These are phyloP conservation scores for Argynnis bischoffii DNA, from an alignment of 2,888 invertebrate genomes.

Conservation along the genomic window DNA sequence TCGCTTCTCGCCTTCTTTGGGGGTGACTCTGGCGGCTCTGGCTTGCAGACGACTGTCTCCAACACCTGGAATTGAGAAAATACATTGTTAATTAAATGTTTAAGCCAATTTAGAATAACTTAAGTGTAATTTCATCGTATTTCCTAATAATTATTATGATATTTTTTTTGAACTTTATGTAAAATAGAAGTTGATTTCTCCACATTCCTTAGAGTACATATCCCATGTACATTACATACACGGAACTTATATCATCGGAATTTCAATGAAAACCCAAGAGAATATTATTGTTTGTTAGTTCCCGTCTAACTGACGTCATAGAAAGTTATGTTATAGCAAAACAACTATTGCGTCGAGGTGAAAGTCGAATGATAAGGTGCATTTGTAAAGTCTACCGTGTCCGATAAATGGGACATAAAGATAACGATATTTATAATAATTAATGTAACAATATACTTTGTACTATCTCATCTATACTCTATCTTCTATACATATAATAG, in stretches of 20 bases:
- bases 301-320: slow-evolving; percentile 15
- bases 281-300: slow-evolving; percentile 10
- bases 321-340: slow-evolving; percentile 10
- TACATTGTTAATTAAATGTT: not conserved
- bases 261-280: slow-evolving; percentile 10
- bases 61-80: slow-evolving; percentile 68
- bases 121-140: not conserved
- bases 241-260: slow-evolving; percentile 2
- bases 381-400: slow-evolving; percentile 18
- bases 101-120: not conserved
- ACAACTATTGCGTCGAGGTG: slow-evolving; percentile 11
- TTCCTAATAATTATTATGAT: not conserved
- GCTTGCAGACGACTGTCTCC: slow-evolving; percentile 78
- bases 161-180: not conserved
- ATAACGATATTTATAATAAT: slow-evolving; percentile 1
- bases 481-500: too few relatives aligned
- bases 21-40: slow-evolving; percentile 84
- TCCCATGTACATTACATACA: slow-evolving; percentile 5
- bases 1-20: slow-evolving; percentile 85
- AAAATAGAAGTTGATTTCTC: not conserved
- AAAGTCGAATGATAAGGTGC: slow-evolving; percentile 26
- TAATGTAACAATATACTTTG: too few relatives aligned
- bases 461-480: too few relatives aligned
- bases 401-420: slow-evolving; percentile 6
- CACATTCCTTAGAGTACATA: not conserved